Conservation (phyloP, 1,140 invertebrate species). For the Bombus terrestris region DNA sequence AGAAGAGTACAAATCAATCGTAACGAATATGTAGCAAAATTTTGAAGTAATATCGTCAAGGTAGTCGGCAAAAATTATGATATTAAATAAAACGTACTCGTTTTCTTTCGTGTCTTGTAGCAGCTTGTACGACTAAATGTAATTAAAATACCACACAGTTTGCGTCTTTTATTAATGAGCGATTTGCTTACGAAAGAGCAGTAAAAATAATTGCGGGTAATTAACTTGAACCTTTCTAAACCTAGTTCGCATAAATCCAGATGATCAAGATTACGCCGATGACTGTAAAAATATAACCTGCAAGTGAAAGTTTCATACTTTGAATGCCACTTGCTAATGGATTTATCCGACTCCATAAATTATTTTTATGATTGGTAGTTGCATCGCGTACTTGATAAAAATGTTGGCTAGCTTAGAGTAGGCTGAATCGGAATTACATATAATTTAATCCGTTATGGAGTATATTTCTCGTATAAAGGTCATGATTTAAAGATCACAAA, state of each 20-base stretch:
- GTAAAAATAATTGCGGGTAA: background rate
- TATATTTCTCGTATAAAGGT: background rate
- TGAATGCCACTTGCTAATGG: background rate
- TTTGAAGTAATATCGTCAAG: no score
- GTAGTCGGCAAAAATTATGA: no score
- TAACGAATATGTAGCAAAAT: no score
- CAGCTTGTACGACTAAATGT: background rate
- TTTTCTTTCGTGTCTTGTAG: background rate
- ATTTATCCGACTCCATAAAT: background rate
- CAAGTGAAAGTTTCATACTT: background rate
- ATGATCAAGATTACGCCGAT: background rate
- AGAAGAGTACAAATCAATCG: background rate
- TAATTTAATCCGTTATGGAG: background rate
- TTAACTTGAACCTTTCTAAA: constrained; percentile 1
- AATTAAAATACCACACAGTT: background rate
- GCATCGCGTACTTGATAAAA: background rate
- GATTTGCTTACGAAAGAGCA: background rate
- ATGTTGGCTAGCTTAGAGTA: background rate
- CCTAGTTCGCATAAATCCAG: background rate
- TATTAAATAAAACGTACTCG: no score
- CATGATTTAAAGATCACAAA: background rate
- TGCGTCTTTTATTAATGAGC: background rate
- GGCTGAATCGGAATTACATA: background rate
- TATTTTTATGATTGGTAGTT: background rate
- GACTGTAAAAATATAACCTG: background rate